Evolutionary conservation across 2,888 invertebrate species (phyloP), one percentile per base, ranked within the genome.

Genomic region (Macaria notata): DNA sequence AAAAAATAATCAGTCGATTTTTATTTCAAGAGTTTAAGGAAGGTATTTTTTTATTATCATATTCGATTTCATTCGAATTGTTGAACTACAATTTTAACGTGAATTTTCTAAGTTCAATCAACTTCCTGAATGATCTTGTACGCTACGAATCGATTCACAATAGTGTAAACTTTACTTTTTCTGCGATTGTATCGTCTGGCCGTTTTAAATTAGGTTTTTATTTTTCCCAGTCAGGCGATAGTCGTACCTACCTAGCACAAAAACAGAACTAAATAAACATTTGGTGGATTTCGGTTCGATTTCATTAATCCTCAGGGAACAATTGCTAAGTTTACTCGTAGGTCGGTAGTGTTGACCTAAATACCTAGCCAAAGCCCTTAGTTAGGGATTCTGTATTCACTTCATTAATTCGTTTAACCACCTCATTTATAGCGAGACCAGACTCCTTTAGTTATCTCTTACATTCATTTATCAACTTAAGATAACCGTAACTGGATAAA

Each of bases 291-390:
- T 55, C 56, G 55, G 47, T 56, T 63, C 63, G 50, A 49, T 54
- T 61, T 57, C 64, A 71, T 72, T 71, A 70, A 65, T 70, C 70
- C 63, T 65, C 56, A 64, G 64, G 52, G 53, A 59, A 59, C 61
- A 58, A 62, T 55, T 64, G 54, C 54, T 51, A 52, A 54, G 33
- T 47, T 52, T 49, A 50, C 43, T 44, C 50, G 36, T 38, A 52
- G 49, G 49, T 49, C 45, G 42, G 49, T 48, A 44, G 57, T 60
- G 47, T 52, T 62, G 51, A 39, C 52, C 51, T 50, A 44, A 62
- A 51, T 44, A 46, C 31, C 54, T 54, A 51, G 47, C 47, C 9
- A n/a, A 8, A 41, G 38, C 19, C 33, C 50, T 54, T 50, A 50
- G 46, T 49, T 31, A 42, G 49, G 33, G 42, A 49, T 49, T 19